Evolutionary conservation across 2,888 invertebrate species (phyloP), one percentile per base, ranked within the genome.

Genomic region (Fabriciana adippe): DNA sequence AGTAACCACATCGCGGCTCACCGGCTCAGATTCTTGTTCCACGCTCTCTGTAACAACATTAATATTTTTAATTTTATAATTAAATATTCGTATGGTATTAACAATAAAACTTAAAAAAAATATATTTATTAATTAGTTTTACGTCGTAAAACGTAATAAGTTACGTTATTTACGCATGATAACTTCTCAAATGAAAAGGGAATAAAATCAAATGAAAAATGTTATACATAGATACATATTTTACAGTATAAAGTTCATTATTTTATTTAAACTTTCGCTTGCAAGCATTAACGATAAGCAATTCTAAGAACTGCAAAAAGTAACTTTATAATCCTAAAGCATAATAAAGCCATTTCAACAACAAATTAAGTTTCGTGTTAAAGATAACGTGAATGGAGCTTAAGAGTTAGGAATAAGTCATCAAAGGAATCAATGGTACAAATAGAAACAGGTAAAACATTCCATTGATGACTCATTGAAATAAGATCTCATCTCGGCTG

Each of bases 1-100:
- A 2, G 96, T 96, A 68, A 95, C 91, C 62, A 94, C 90, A 80
- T 95, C 94, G 16, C 93, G 93, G 76, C 92, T 94, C 51, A 93
- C 79, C 0, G 94, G 93, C 76, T 94, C 93, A 6, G 94, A 89
- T 60, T 95, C 95, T 73, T 95, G 94, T 72, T 95, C 95, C 63
- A 94, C 93, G 72, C 94, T 94, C 86, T 95, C 96, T 95, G 86
- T 50, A 81, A 76, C 48, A 15, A 51, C 11, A 41, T 41, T 41
- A 11, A 41, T 11, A 26, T n/a, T n/a, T n/a, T n/a, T n/a, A n/a
- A n/a, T n/a, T n/a, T n/a, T n/a, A n/a, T n/a, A n/a, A n/a, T n/a
- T n/a, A n/a, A n/a, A n/a, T 18, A 18, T 18, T 18, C 18, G 26
- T 26, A 26, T 26, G 26, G 26, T 26, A 4, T 5, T 26, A 26